Evolutionary conservation across 2,888 invertebrate genomes (phyloP).

Genomic region (Yponomeuta malinellus): DNA sequence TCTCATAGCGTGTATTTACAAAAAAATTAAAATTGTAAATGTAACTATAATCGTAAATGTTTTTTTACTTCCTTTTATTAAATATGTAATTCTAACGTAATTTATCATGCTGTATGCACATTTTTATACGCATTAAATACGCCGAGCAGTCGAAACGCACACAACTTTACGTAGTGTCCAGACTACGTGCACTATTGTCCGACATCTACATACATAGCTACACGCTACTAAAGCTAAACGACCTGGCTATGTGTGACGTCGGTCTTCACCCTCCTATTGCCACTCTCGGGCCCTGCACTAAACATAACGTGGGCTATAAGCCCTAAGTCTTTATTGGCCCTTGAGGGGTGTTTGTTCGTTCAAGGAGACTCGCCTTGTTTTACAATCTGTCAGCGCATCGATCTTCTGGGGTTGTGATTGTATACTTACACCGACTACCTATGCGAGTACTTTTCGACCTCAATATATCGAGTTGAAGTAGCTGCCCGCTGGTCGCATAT

Average conservation of each 20-base stretch:
- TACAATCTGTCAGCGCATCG: background rate
- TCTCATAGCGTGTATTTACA: too few species aligned
- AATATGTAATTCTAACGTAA: too few species aligned
- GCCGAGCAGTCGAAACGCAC: too few species aligned
- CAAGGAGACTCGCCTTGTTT: background rate
- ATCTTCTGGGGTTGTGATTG: background rate
- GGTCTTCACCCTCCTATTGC: background rate
- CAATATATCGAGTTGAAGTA: too few species aligned
- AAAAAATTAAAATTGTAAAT: too few species aligned
- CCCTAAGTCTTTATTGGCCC: slow-evolving; percentile 6
- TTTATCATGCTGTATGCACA: too few species aligned
- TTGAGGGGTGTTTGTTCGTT: background rate
- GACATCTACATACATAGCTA: background rate
- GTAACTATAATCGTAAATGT: too few species aligned
- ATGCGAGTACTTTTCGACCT: too few species aligned
- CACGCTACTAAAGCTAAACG: background rate
- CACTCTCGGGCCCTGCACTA: background rate
- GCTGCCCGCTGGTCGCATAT: too few species aligned
- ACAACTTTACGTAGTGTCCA: background rate
- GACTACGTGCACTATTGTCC: background rate
- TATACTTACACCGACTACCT: too few species aligned
- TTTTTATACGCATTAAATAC: too few species aligned
- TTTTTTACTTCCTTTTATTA: too few species aligned
- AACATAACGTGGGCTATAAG: background rate
- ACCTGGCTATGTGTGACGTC: background rate